Evolutionary conservation across 2,113 vertebrate species (phyloP).

Genomic region (Perccottus glenii): DNA sequence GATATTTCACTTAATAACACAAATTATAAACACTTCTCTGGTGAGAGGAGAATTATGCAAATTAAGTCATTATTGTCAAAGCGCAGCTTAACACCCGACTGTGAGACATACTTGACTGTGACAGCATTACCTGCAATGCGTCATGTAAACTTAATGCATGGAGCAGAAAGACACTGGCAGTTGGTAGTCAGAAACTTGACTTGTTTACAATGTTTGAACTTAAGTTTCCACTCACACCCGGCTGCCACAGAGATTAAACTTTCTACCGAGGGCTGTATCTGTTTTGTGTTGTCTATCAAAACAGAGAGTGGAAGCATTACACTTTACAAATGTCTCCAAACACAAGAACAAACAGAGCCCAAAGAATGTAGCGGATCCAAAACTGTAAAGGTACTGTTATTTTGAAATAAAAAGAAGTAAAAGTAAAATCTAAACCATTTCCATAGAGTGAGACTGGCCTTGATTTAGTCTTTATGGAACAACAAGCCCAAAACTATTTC

Average conservation of each 20-base stretch:
- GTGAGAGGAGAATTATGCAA: conserved; percentile 28
- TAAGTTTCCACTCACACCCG: neutral
- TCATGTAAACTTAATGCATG: neutral
- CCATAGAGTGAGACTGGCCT: no score
- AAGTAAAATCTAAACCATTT: no score
- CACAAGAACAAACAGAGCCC: no score
- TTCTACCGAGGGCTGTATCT: neutral
- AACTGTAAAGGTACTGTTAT: no score
- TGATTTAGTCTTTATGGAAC: no score
- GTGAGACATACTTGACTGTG: neutral
- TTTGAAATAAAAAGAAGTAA: no score
- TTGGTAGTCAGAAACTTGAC: neutral
- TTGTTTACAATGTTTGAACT: neutral
- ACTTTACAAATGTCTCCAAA: neutral
- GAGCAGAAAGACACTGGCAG: neutral
- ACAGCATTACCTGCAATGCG: conserved; percentile 6
- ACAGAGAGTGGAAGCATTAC: neutral
- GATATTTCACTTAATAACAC: conserved; percentile 28
- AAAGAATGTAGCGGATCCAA: no score
- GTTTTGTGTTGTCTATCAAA: neutral
- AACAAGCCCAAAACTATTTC: no score
- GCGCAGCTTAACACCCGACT: conserved; percentile 17
- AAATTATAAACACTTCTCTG: conserved; percentile 24
- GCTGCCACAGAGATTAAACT: neutral
- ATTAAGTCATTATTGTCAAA: conserved; percentile 24